Evolutionary conservation across 1,140 invertebrate genomes (phyloP).

Genomic region (Lucilia sericata): DNA sequence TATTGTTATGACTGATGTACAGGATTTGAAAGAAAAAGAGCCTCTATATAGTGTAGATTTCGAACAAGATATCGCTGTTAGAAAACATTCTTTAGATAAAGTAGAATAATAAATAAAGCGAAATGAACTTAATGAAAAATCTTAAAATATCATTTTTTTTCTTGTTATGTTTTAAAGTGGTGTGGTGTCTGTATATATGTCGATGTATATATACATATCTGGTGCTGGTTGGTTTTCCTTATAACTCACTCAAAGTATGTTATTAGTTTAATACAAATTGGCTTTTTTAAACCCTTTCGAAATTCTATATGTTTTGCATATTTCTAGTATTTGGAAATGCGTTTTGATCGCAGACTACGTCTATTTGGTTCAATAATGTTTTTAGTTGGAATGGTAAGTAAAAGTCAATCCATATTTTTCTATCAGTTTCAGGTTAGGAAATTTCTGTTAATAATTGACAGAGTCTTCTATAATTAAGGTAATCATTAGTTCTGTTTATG

Average conservation of each 20-base stretch:
- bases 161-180: too few relatives aligned
- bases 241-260: background rate
- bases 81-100: conserved; percentile 23
- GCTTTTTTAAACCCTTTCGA: background rate
- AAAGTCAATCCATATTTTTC: background rate
- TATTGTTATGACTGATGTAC: background rate
- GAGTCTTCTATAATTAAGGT: too few relatives aligned
- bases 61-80: background rate
- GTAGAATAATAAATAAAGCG: conserved; percentile 19
- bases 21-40: conserved; percentile 18
- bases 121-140: too few relatives aligned
- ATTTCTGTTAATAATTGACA: too few relatives aligned
- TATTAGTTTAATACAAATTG: background rate
- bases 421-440: too few relatives aligned
- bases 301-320: background rate
- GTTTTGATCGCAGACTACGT: conserved; percentile 79
- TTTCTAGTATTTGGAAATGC: conserved; percentile 80
- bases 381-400: conserved; percentile 76
- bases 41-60: background rate
- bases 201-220: background rate
- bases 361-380: conserved; percentile 80
- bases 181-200: too few relatives aligned
- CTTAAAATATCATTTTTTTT: too few relatives aligned
- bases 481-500: too few relatives aligned
- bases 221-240: background rate